A percentile compares a stretch with the other conserved stretches of the same genome.
phyloP scores from a whole-genome alignment of 2,888 invertebrate genomes.

The Nemoura dubitans region DNA sequence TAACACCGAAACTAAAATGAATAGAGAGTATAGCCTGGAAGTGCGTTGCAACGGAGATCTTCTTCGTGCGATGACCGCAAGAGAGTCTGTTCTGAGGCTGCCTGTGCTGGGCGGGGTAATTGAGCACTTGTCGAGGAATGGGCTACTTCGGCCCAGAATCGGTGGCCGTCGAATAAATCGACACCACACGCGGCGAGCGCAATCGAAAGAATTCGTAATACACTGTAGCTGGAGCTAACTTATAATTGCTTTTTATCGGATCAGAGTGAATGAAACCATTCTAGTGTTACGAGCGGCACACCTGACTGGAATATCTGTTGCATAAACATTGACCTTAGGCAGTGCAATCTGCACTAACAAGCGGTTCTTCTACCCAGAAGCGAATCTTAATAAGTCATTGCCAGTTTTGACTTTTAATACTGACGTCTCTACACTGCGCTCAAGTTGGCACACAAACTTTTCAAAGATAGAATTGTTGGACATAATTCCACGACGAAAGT shows the following conservation, averaged over 20 bases:
- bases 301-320: slow-evolving; percentile 25
- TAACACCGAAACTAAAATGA: slow-evolving; percentile 36
- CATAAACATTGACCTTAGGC: slow-evolving; percentile 19
- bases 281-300: slow-evolving; percentile 13
- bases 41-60: not conserved
- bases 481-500: not conserved
- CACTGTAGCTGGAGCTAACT: not conserved
- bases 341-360: not conserved
- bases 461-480: not conserved
- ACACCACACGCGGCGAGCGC: not conserved
- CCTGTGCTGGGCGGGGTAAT: not conserved
- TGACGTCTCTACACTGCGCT: not conserved
- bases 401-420: not conserved
- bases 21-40: slow-evolving; percentile 30
- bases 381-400: not conserved
- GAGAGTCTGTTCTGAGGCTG: not conserved
- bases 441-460: not conserved
- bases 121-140: slow-evolving; percentile 7
- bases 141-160: not conserved
- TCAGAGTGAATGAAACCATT: slow-evolving; percentile 14
- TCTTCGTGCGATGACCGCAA: not conserved
- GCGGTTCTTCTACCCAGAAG: not conserved
- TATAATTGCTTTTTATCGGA: slow-evolving; percentile 17
- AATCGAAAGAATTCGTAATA: not conserved
- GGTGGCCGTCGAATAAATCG: not conserved